These are phyloP conservation scores for Trididemnum clinides DNA, from an alignment of 23 tunicate genomes.

Conservation along the genomic window DNA sequence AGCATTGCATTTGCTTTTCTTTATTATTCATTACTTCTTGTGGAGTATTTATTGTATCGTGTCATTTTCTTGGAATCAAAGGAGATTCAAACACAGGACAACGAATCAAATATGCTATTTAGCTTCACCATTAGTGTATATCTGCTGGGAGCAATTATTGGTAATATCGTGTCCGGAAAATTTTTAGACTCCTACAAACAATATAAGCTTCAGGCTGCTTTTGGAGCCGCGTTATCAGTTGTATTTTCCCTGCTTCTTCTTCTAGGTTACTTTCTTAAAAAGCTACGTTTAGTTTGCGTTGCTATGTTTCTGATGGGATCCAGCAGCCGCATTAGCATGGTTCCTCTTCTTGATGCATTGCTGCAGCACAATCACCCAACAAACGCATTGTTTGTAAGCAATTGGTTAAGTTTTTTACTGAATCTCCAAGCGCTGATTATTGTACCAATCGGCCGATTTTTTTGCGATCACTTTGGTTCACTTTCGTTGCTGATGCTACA, in stretches of 20 bases:
- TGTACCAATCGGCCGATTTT: not conserved
- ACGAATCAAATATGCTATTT: not conserved
- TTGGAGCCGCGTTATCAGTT: not conserved
- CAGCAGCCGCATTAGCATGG: not conserved
- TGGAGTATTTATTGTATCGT: not conserved
- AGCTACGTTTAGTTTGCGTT: not conserved
- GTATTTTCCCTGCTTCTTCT: not conserved
- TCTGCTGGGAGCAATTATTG: not conserved
- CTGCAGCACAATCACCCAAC: constrained; percentile 12
- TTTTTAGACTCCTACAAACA: not conserved
- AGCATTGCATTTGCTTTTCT: not conserved
- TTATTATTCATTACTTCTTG: not conserved
- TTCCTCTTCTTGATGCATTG: constrained; percentile 6
- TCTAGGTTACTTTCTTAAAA: not conserved
- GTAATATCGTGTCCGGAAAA: constrained; percentile 3
- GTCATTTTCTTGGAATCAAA: not conserved
- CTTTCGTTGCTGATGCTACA: not conserved
- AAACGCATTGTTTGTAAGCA: not conserved
- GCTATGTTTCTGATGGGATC: not conserved
- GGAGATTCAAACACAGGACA: not conserved
- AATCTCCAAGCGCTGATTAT: not conserved
- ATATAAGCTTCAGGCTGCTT: not conserved
- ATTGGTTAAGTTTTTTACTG: not conserved
- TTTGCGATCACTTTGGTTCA: not conserved
- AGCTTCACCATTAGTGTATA: not conserved